phyloP scores from a whole-genome alignment of 2,113 vertebrate species.

The Ophthalmotilapia sp. region DNA sequence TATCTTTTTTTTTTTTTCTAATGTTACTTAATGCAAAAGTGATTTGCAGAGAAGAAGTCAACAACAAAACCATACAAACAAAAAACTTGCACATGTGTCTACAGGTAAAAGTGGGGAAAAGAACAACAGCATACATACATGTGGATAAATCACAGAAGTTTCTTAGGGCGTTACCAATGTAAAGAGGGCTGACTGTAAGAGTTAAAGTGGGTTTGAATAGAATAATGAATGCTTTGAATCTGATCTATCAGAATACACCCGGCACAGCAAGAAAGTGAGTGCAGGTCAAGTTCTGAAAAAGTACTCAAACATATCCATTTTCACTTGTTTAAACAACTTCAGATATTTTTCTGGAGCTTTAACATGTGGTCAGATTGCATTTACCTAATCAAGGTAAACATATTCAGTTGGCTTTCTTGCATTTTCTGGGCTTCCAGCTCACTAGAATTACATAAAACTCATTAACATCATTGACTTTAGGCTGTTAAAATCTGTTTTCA shows the following conservation, averaged over 20 bases:
- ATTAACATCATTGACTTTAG: not conserved
- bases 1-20: not conserved
- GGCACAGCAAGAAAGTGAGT: not conserved
- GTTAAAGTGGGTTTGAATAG: not conserved
- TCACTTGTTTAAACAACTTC: not conserved
- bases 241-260: not conserved
- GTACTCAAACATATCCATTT: not conserved
- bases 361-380: not conserved
- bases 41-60: not conserved
- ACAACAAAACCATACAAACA: not conserved
- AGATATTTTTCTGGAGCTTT: not conserved
- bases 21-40: not conserved
- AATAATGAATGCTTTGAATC: not conserved
- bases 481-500: not conserved
- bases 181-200: not conserved
- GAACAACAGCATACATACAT: not conserved
- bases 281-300: not conserved
- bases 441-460: constrained; percentile 10
- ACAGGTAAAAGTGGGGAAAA: not conserved
- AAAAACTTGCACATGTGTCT: not conserved
- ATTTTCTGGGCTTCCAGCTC: not conserved
- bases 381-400: not conserved
- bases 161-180: not conserved
- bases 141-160: not conserved
- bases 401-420: not conserved